phyloP scores from a whole-genome alignment of 2,888 invertebrate species.

The Noctuana brunneofusca region DNA sequence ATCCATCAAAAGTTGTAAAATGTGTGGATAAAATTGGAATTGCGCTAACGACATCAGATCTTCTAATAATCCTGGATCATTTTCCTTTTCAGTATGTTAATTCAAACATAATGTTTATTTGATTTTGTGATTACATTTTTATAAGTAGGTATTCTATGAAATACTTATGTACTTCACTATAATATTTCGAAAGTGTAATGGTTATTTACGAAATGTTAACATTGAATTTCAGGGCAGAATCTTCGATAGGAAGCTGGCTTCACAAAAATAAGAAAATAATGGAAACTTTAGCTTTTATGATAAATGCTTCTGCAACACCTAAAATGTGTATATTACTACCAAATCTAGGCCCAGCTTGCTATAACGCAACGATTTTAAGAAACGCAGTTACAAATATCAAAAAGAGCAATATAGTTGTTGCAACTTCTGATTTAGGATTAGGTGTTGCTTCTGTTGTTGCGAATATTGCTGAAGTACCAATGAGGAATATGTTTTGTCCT shows the following conservation, averaged over 20 bases:
- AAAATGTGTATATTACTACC: constrained; percentile 78
- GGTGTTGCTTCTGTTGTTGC: constrained; percentile 67
- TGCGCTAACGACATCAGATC: constrained; percentile 73
- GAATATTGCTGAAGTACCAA: constrained; percentile 69
- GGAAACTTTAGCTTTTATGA: constrained; percentile 68
- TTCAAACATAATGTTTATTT: not conserved
- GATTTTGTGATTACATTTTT: no score
- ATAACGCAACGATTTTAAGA: constrained; percentile 78
- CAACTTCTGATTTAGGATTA: constrained; percentile 82
- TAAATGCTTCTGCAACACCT: constrained; percentile 75
- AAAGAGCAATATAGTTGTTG: constrained; percentile 79
- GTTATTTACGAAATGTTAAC: no score
- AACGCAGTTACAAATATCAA: constrained; percentile 61
- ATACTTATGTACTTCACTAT: constrained; percentile 1
- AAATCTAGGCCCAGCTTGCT: constrained; percentile 82
- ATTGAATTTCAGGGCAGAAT: constrained; percentile 6
- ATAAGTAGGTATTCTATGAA: not conserved
- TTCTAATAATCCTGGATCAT: constrained; percentile 79
- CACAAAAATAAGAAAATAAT: constrained; percentile 59
- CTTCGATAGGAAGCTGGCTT: constrained; percentile 67
- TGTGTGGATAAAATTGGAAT: constrained; percentile 68
- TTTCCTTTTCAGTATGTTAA: constrained; percentile 58
- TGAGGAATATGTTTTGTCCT: constrained; percentile 80
- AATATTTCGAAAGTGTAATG: no score
- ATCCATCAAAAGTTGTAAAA: constrained; percentile 61